phyloP scores from a whole-genome alignment of 2,113 vertebrate genomes.

The Oophaga pumilio region DNA sequence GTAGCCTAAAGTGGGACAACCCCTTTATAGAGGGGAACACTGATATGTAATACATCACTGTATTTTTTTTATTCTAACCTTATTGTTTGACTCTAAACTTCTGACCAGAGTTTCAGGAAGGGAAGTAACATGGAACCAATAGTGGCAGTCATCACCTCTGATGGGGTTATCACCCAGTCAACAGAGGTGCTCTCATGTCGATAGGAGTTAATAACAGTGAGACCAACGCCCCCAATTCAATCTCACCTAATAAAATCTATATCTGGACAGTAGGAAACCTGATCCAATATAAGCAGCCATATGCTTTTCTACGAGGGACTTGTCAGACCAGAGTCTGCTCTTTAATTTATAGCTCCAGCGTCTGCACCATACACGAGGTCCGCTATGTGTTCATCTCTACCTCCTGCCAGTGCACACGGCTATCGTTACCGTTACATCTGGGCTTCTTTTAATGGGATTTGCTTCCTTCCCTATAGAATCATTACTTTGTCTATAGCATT shows the following conservation, averaged over 20 bases:
- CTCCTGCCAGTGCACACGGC: background rate
- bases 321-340: too few relatives aligned
- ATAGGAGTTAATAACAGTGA: background rate
- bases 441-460: background rate
- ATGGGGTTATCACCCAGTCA: background rate
- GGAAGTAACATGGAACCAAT: too few relatives aligned
- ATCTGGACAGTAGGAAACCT: too few relatives aligned
- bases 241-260: too few relatives aligned
- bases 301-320: too few relatives aligned
- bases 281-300: too few relatives aligned
- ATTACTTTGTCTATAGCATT: conserved; percentile 44
- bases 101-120: too few relatives aligned
- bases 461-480: conserved; percentile 18
- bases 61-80: too few relatives aligned
- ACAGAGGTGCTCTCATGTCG: background rate
- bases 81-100: too few relatives aligned
- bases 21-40: background rate
- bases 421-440: conserved; percentile 18
- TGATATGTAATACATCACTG: background rate
- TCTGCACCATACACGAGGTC: background rate
- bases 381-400: background rate
- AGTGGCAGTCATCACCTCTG: background rate
- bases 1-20: too few relatives aligned
- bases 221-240: too few relatives aligned
- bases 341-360: too few relatives aligned